These are phyloP conservation scores for Teleogryllus oceanicus DNA, from an alignment of 2,888 invertebrate genomes.

Conservation along the genomic window DNA sequence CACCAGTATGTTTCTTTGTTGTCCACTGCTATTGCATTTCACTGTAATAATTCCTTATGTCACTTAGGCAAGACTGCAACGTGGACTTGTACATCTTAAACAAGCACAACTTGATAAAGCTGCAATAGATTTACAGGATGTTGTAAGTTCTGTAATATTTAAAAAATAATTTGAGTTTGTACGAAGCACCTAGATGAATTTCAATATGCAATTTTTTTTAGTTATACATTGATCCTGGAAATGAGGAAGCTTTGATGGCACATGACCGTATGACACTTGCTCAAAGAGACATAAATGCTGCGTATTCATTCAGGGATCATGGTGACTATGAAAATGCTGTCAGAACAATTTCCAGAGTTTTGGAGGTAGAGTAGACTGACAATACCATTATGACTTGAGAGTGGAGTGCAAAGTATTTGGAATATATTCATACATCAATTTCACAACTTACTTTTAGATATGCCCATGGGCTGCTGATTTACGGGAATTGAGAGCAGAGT, in stretches of 20 bases:
- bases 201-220: slow-evolving; percentile 43
- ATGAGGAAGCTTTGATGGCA: slow-evolving; percentile 70
- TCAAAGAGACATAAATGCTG: slow-evolving; percentile 56
- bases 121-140: slow-evolving; percentile 73
- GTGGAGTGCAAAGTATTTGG: background rate
- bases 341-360: slow-evolving; percentile 59
- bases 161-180: slow-evolving; percentile 22
- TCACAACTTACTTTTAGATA: slow-evolving; percentile 44
- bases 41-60: slow-evolving; percentile 37
- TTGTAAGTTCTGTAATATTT: slow-evolving; percentile 63
- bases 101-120: slow-evolving; percentile 81
- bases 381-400: background rate
- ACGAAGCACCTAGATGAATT: background rate
- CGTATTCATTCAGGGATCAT: background rate
- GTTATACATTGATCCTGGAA: slow-evolving; percentile 69
- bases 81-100: slow-evolving; percentile 86
- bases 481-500: slow-evolving; percentile 81
- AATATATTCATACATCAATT: slow-evolving; percentile 35
- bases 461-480: slow-evolving; percentile 87
- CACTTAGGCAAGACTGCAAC: slow-evolving; percentile 62
- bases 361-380: slow-evolving; percentile 44
- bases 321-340: slow-evolving; percentile 61
- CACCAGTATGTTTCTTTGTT: background rate
- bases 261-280: slow-evolving; percentile 64
- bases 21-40: background rate